Evolutionary conservation across 1,140 invertebrate species (phyloP).

Genomic region (silkworm (Bombyx mori)): DNA sequence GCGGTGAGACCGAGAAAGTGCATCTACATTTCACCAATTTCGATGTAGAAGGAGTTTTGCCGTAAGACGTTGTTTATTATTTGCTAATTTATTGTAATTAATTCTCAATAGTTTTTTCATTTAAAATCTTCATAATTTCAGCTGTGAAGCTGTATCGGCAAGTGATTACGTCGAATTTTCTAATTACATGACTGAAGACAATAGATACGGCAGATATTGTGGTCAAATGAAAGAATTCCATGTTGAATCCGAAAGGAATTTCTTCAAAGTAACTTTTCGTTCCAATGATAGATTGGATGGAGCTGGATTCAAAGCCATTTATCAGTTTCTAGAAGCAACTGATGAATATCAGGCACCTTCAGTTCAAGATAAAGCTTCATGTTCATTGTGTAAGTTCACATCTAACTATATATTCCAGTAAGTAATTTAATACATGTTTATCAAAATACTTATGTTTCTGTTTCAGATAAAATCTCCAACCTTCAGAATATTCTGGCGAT

Average conservation of each 20-base stretch:
- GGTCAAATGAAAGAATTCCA: conserved; percentile 85
- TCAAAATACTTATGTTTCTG: background rate
- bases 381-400: conserved; percentile 36
- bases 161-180: conserved; percentile 97
- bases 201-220: conserved; percentile 89
- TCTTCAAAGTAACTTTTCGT: conserved; percentile 94
- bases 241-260: conserved; percentile 90
- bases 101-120: background rate
- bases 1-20: conserved; percentile 83
- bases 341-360: conserved; percentile 62
- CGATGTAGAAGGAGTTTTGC: conserved; percentile 91
- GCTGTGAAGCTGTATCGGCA: conserved; percentile 87
- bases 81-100: background rate
- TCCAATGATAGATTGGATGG: conserved; percentile 94
- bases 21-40: conserved; percentile 91
- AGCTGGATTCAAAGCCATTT: conserved; percentile 93
- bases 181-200: conserved; percentile 89
- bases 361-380: conserved; percentile 45
- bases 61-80: conserved; percentile 74
- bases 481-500: conserved; percentile 29
- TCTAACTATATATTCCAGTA: background rate
- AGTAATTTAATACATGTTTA: background rate
- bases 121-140: conserved; percentile 50
- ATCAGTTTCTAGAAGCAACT: conserved; percentile 78
- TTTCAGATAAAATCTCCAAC: conserved; percentile 39